Evolutionary conservation across 2,888 invertebrate genomes (phyloP).

Genomic region (Argyresthia albistria): DNA sequence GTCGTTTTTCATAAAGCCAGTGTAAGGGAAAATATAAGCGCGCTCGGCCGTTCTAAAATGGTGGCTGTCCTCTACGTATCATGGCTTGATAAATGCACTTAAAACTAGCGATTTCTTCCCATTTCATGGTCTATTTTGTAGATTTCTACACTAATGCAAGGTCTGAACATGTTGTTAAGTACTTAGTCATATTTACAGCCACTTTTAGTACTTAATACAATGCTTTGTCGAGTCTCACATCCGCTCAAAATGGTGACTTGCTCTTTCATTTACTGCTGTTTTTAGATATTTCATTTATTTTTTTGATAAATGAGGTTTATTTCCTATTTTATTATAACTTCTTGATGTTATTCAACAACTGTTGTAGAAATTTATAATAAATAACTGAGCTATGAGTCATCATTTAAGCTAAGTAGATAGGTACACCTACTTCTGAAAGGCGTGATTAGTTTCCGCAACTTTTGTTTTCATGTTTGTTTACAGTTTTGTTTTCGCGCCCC

Average conservation of each 20-base stretch:
- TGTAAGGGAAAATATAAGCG: constrained; percentile 65
- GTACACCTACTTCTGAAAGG: neutral
- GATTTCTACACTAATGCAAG: constrained; percentile 31
- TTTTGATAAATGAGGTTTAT: too few species aligned
- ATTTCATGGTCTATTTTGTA: constrained; percentile 22
- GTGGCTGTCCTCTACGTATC: constrained; percentile 62
- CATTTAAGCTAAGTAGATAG: neutral
- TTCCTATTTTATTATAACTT: too few species aligned
- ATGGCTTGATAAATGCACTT: constrained; percentile 50
- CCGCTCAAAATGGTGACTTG: constrained; percentile 79
- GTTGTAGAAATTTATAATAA: too few species aligned
- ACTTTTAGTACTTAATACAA: constrained; percentile 31
- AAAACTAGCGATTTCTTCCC: constrained; percentile 28
- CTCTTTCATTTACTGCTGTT: constrained; percentile 28
- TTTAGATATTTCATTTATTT: neutral
- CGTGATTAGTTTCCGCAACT: neutral
- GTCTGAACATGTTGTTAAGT: constrained; percentile 23
- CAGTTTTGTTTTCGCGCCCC: neutral
- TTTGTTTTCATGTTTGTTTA: neutral
- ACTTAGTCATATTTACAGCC: constrained; percentile 9
- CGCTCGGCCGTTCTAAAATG: constrained; percentile 72
- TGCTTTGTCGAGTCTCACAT: constrained; percentile 65
- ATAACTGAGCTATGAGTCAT: too few species aligned
- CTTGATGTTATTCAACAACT: too few species aligned
- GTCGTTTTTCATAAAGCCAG: constrained; percentile 70